Evolutionary conservation across 2,888 invertebrate genomes (phyloP).

Genomic region (Eupithecia subfuscata): DNA sequence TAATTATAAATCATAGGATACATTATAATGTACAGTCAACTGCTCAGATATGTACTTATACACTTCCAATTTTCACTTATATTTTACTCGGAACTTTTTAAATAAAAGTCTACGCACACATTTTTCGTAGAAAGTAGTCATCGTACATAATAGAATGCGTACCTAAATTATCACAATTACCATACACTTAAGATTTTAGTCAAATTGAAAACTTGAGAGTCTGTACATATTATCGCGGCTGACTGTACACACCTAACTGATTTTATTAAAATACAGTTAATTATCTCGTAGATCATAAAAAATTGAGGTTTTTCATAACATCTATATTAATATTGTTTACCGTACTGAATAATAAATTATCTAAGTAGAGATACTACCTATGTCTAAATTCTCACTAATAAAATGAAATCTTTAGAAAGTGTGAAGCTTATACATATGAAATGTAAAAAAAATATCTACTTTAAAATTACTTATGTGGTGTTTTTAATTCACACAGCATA

Average conservation of each 20-base stretch:
- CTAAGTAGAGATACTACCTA: not conserved
- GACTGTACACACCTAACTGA: not conserved
- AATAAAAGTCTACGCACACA: no score
- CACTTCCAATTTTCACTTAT: no score
- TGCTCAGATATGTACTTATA: no score
- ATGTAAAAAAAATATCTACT: not conserved
- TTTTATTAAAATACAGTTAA: not conserved
- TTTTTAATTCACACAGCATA: slow-evolving; percentile 21
- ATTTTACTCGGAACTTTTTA: no score
- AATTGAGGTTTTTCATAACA: not conserved
- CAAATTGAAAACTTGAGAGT: no score
- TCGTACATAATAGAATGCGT: no score
- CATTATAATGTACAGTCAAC: no score
- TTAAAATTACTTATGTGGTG: not conserved
- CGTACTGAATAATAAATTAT: not conserved
- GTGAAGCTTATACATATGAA: not conserved
- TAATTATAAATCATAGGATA: no score
- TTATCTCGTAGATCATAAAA: not conserved
- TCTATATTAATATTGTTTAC: not conserved
- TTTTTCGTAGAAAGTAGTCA: no score
- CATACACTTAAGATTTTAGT: no score
- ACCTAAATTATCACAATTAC: no score
- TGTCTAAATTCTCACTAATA: not conserved
- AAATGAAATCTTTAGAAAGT: not conserved
- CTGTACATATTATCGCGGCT: no score